Base-by-base conservation (phyloP, 2,113 vertebrate genomes). In the Alaudala cheleensis region DNA sequence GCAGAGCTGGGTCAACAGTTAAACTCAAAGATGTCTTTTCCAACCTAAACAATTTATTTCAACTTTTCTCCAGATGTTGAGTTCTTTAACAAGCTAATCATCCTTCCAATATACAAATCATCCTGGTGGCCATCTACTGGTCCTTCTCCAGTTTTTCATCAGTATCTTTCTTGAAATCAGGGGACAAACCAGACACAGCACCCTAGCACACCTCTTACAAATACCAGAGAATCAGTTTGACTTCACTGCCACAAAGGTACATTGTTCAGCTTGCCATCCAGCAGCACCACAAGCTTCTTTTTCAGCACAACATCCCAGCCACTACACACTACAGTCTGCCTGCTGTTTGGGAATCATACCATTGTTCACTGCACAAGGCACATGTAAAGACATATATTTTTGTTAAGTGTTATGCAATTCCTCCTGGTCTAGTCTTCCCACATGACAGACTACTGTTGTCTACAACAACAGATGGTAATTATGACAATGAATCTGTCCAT, bases 381-480 rank as follows among this genome's bases (percentile, higher is more conserved):
- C 42, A 44, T 16, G 15, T 16, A 44, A 44, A 44, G 42, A 44
- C 42, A 51, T 3, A 42, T 1, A 29, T 11, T 24, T n/a, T 37
- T 69, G 19, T 76, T 17, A 65, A 80, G 39, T 4, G 7, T 39
- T 12, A 33, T 8, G 37, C 17, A 84, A 28, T 8, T 74, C 42
- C n/a, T 61, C 9, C 33, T 28, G 9, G 17, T 39, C 60, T 28
- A n/a, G 15, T 64, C 34, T 51, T 80, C 34, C 29, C 49, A 18
- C 39, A 20, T 14, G 39, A 58, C 0, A 0, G 28, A 58, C 53
- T 64, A 72, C 24, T 44, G 22, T 2, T 73, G 9, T 22, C n/a
- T 24, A 72, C 13, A 58, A 81, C 58, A 20, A 53, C 17, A 78
- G 17, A 47, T n/a, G 4, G 45, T 7, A 81, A 81, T 37, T 14